Conservation (phyloP, 2,113 vertebrate genomes). For the Campylomormyrus tamandua region DNA sequence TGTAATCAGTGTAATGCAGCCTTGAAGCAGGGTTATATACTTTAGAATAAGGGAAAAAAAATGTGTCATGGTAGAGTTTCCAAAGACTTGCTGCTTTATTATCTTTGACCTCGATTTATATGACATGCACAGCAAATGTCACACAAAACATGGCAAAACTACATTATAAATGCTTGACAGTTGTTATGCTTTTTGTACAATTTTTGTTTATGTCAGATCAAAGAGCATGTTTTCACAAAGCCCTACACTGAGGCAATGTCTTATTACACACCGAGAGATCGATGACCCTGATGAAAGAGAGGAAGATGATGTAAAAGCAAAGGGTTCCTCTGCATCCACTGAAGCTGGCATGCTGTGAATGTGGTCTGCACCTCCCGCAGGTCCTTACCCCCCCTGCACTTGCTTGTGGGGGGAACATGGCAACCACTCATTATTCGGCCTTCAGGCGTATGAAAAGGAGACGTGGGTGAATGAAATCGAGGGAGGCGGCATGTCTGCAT, state of each 20-base stretch:
- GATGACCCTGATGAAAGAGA: slow-evolving; percentile 55
- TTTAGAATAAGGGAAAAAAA: not conserved
- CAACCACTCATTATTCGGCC: too few relatives aligned
- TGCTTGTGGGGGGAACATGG: too few relatives aligned
- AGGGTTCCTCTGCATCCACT: slow-evolving; percentile 49
- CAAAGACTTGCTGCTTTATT: too few relatives aligned
- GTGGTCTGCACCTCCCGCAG: slow-evolving; percentile 36
- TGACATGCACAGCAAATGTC: slow-evolving; percentile 24
- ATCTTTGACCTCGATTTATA: not conserved
- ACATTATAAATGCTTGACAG: slow-evolving; percentile 27
- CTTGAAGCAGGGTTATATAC: too few relatives aligned
- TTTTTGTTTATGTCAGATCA: slow-evolving; percentile 45
- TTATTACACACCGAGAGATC: slow-evolving; percentile 72
- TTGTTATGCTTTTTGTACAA: slow-evolving; percentile 5
- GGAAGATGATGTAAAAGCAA: slow-evolving; percentile 63
- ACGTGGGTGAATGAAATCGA: too few relatives aligned
- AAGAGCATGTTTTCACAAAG: slow-evolving; percentile 47
- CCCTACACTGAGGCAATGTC: slow-evolving; percentile 68
- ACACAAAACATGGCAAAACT: slow-evolving; percentile 41
- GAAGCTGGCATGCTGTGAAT: slow-evolving; percentile 53
- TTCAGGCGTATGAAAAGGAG: too few relatives aligned
- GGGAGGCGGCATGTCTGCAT: too few relatives aligned
- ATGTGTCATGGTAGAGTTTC: not conserved
- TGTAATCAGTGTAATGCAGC: not conserved
- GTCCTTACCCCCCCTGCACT: too few relatives aligned